phyloP scores from a whole-genome alignment of 1,140 invertebrate species.

The Chironomus striatipennis region DNA sequence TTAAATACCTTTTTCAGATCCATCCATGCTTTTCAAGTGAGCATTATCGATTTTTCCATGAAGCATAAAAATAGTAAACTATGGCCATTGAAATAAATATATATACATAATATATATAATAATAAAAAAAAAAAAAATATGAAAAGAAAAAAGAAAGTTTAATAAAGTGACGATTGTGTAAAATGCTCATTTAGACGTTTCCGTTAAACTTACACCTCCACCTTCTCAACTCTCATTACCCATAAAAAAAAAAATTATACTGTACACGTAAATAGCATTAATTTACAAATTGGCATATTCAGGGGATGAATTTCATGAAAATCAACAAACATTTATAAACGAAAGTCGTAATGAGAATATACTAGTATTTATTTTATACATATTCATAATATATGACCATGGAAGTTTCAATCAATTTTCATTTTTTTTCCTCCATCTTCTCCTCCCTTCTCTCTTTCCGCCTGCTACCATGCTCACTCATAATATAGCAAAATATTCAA shows the following conservation, averaged over 20 bases:
- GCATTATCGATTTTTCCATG: slow-evolving; percentile 21
- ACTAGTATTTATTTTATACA: too few species aligned
- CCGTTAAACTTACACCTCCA: too few species aligned
- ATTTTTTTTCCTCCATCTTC: background rate
- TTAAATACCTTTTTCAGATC: slow-evolving; percentile 5
- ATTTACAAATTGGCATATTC: too few species aligned
- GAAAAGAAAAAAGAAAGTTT: slow-evolving; percentile 5
- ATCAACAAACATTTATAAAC: too few species aligned
- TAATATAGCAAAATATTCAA: too few species aligned
- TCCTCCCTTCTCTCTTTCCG: background rate
- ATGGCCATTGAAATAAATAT: background rate
- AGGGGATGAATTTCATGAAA: too few species aligned
- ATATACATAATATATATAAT: background rate
- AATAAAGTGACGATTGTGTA: background rate
- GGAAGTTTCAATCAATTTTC: background rate
- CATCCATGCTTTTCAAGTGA: slow-evolving; percentile 19
- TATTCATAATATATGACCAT: background rate
- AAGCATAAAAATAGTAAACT: slow-evolving; percentile 18
- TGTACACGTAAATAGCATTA: too few species aligned
- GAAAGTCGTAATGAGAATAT: too few species aligned
- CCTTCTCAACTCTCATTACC: too few species aligned
- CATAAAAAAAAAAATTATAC: too few species aligned
- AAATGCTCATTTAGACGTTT: too few species aligned
- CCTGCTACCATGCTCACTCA: too few species aligned
- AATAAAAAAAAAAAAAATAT: background rate